Evolutionary conservation across 2,888 invertebrate species (phyloP).

Genomic region (Muschampia plurimacula): DNA sequence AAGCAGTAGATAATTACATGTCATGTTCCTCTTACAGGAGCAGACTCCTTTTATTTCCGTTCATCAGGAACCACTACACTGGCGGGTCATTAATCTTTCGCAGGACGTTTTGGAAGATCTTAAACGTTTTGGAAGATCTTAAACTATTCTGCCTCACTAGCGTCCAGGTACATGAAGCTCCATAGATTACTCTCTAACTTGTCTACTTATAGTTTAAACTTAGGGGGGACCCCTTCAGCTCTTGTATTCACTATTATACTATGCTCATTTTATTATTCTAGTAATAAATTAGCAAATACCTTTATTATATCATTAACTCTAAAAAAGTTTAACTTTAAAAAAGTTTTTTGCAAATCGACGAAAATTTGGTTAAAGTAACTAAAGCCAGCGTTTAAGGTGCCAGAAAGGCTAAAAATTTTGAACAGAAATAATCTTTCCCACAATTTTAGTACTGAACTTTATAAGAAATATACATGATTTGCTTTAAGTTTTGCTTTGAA

Average conservation of each 20-base stretch:
- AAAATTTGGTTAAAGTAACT: background rate
- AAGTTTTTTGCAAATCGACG: too few relatives aligned
- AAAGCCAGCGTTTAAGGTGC: background rate
- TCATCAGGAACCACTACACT: background rate
- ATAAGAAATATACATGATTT: background rate
- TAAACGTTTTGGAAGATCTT: background rate
- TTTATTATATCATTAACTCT: too few relatives aligned
- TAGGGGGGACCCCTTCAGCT: too few relatives aligned
- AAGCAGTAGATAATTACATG: background rate
- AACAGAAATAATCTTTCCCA: background rate
- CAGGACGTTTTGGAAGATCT: constrained; percentile 1
- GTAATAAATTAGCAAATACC: too few relatives aligned
- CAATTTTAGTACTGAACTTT: background rate
- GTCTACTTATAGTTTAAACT: too few relatives aligned
- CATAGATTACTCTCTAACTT: background rate
- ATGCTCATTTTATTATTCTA: too few relatives aligned
- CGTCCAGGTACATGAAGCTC: background rate
- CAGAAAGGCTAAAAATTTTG: too few relatives aligned
- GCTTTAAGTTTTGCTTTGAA: background rate
- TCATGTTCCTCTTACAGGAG: background rate
- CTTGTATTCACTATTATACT: too few relatives aligned
- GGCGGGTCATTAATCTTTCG: constrained; percentile 2
- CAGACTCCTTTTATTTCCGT: background rate
- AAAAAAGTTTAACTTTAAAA: too few relatives aligned
- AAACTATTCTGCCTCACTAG: background rate